Percentiles rank a stretch among this genome's conserved stretches.
phyloP scores from a whole-genome alignment of 2,113 vertebrate species.

The Cathartes aura region DNA sequence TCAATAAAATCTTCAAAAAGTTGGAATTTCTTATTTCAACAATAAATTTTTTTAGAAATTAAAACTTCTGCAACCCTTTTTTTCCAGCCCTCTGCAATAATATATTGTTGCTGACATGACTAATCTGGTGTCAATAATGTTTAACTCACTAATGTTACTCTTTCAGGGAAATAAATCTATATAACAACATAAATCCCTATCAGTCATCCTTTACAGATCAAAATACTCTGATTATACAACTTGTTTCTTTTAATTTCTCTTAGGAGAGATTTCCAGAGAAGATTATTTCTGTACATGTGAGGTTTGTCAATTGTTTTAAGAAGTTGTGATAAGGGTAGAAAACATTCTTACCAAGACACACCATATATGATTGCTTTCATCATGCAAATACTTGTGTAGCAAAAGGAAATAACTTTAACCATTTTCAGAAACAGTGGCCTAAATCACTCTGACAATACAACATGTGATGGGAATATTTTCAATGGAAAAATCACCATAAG shows the following conservation, averaged over 20 bases:
- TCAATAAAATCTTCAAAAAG: not conserved
- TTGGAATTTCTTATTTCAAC: not conserved
- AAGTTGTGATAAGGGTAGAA: not conserved
- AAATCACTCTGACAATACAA: constrained; percentile 14
- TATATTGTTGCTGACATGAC: not conserved
- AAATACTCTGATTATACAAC: not conserved
- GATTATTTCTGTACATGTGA: not conserved
- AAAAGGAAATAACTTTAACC: not conserved
- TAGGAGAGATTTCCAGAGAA: not conserved
- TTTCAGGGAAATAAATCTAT: not conserved
- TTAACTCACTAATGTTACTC: not conserved
- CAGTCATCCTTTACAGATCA: not conserved
- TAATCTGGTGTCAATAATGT: not conserved
- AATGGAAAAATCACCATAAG: not conserved
- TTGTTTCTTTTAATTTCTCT: not conserved
- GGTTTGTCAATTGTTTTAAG: not conserved
- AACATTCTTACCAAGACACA: not conserved
- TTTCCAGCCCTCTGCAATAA: not conserved
- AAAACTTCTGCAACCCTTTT: not conserved
- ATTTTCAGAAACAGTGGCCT: constrained; percentile 10
- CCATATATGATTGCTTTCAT: not conserved
- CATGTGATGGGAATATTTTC: constrained; percentile 9
- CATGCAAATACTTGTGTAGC: not conserved
- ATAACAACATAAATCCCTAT: not conserved
- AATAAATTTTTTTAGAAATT: not conserved